Base-by-base conservation (phyloP, 2,888 invertebrate species). In the Metallyticus violacea region DNA sequence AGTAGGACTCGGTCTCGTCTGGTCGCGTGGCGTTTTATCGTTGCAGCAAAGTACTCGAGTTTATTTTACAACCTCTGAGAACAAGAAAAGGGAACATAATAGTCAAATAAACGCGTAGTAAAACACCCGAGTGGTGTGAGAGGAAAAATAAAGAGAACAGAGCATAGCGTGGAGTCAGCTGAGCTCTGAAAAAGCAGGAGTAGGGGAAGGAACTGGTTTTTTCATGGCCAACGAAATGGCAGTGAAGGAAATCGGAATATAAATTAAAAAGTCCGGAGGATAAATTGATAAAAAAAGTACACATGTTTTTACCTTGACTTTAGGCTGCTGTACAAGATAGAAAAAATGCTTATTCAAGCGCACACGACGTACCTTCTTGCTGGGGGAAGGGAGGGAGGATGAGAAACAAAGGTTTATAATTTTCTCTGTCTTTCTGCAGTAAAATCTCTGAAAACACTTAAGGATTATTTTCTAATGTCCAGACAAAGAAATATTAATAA, bases 201-300 rank as follows among this genome's bases (percentile, higher is more conserved):
- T 15, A 62, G 40, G 40, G 40, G 40, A 80, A 28, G 25, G 26
- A 85, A 87, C 85, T 85, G 77, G 30, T 85, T 87, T 85, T 40
- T 87, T 86, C 87, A 85, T 85, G 87, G 87, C 28, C 85, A 81
- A 29, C 85, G 81, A 87, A 87, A 81, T 87, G 87, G 85, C 85
- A 87, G 85, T 30, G n/a, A 76, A 85, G 85, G 40, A 86, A 84
- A 87, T 26, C 77, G 15, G 22, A 62, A 62, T 85, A 80, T 86
- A 80, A 86, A 86, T 83, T 83, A 79, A 79, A 29, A 78, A n/a
- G 30, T 29, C 26, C 25, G 3, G 40, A 40, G 9, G n/a, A 30
- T 81, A 30, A 30, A 9, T 81, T n/a, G 25, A 9, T 81, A 30
- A 81, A 30, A n/a, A 25, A 22, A 26, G 26, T 25, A 80, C 28